These are phyloP conservation scores for Melanostigma gelatinosum DNA, from an alignment of 2,113 vertebrate species.

Conservation along the genomic window DNA sequence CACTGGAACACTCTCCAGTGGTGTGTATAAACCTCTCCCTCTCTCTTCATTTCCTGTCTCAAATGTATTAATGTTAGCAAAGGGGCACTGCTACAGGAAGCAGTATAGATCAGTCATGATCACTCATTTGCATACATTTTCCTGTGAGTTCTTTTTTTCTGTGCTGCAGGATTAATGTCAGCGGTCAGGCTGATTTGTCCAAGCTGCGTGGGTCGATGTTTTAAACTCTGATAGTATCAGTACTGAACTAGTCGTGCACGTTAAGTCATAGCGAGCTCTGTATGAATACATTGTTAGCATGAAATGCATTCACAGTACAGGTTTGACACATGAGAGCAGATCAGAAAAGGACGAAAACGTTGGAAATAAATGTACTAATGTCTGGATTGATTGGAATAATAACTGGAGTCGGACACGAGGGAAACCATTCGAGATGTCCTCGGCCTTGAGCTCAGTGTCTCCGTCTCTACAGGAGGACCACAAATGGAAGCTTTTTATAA, in stretches of 20 bases:
- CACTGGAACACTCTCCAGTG: constrained; percentile 9
- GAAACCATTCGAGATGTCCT: background rate
- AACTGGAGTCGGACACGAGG: constrained; percentile 33
- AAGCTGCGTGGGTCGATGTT: background rate
- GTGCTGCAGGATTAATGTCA: constrained; percentile 10
- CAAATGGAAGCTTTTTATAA: background rate
- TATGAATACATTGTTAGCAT: background rate
- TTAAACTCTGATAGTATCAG: background rate
- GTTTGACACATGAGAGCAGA: background rate
- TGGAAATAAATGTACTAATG: constrained; percentile 19
- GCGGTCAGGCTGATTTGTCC: background rate
- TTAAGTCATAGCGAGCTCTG: background rate
- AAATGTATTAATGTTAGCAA: constrained; percentile 11
- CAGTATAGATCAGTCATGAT: constrained; percentile 1
- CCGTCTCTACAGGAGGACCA: background rate
- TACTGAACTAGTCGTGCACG: background rate
- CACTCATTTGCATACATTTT: constrained; percentile 3
- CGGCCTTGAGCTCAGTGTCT: background rate
- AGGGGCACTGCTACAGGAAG: background rate
- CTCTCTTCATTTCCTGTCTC: constrained; percentile 12
- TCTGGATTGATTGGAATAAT: constrained; percentile 48
- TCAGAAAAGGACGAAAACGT: constrained; percentile 8
- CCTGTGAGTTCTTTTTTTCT: constrained; percentile 1
- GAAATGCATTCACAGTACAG: background rate
- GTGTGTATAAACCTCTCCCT: constrained; percentile 10